phyloP scores from a whole-genome alignment of 1,140 invertebrate genomes.

The Gonioctena quinquepunctata region DNA sequence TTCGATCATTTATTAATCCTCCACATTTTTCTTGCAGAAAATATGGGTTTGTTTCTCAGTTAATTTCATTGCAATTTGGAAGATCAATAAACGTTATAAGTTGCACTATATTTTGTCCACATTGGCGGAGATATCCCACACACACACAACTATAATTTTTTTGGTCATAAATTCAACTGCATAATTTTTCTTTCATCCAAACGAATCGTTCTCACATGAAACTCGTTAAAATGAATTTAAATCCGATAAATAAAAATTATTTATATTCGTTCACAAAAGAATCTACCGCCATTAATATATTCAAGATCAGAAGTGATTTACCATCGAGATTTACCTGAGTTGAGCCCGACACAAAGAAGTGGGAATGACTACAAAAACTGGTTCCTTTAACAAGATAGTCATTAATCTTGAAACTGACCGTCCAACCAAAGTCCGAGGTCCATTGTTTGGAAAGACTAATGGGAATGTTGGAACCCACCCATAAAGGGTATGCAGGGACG shows the following conservation, averaged over 20 bases:
- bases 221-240: conserved; percentile 4
- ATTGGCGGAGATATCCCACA: no score
- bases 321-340: conserved; percentile 12
- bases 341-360: conserved; percentile 8
- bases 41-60: no score
- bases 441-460: conserved; percentile 41
- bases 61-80: no score
- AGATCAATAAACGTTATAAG: no score
- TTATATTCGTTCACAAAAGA: neutral
- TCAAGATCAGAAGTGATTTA: neutral
- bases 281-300: conserved; percentile 5
- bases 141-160: no score
- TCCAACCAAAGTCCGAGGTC: conserved; percentile 33
- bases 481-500: conserved; percentile 21
- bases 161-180: neutral
- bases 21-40: no score
- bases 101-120: no score
- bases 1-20: no score
- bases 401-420: conserved; percentile 36
- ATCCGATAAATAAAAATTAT: neutral
- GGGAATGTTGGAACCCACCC: conserved; percentile 34
- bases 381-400: conserved; percentile 27
- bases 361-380: conserved; percentile 13
- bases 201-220: neutral
- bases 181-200: neutral